Evolutionary conservation across 23 tunicate species (phyloP).

Genomic region (Halocynthia roretzi): DNA sequence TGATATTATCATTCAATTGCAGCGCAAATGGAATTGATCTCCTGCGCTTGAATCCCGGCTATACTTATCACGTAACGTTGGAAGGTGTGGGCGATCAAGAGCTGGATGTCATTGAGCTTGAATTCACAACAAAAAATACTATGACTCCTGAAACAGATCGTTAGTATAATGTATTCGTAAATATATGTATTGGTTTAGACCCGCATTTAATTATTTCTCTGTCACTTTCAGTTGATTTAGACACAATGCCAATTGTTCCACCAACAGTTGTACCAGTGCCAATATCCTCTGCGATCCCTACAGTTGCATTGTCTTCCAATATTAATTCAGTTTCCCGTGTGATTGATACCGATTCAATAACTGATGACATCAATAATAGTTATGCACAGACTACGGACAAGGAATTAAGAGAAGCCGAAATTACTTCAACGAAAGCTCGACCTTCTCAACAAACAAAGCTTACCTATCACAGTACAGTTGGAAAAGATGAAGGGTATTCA

Average conservation of each 20-base stretch:
- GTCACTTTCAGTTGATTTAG: not conserved
- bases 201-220: not conserved
- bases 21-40: conserved; percentile 36
- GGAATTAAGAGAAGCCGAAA: no score
- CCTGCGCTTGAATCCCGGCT: conserved; percentile 26
- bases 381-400: no score
- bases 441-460: no score
- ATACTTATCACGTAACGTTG: conserved; percentile 40
- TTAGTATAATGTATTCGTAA: not conserved
- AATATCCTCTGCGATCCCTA: conserved; percentile 12
- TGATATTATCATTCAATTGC: not conserved
- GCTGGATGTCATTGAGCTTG: conserved; percentile 30
- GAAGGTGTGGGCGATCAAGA: conserved; percentile 23
- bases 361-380: no score
- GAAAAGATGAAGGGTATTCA: no score
- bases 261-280: conserved; percentile 23
- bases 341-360: no score
- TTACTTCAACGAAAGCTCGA: no score
- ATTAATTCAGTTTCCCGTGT: no score
- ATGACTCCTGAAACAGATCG: not conserved
- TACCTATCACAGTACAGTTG: no score
- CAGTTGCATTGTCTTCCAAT: not conserved
- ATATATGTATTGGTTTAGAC: not conserved
- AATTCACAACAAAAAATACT: conserved; percentile 20
- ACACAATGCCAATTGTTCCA: not conserved